Evolutionary conservation across 2,113 vertebrate species (phyloP).

Genomic region (Eira barbara): DNA sequence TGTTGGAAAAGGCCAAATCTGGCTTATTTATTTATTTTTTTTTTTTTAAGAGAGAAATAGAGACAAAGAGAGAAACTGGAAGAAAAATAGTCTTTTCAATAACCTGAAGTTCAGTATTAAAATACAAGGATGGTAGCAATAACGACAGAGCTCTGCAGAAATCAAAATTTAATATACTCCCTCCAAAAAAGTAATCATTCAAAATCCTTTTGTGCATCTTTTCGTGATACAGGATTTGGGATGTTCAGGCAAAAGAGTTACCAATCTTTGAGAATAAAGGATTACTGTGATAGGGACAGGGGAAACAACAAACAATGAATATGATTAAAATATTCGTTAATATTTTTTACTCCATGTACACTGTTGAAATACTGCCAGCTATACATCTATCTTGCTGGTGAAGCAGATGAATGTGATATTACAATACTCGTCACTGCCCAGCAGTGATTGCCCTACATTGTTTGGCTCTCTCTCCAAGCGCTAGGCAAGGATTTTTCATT

Average conservation of each 20-base stretch:
- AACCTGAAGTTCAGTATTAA: not conserved
- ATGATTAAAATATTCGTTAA: conserved; percentile 5
- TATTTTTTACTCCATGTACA: not conserved
- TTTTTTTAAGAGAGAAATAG: not conserved
- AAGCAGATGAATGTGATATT: not conserved
- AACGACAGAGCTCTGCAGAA: not conserved
- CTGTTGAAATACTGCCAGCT: not conserved
- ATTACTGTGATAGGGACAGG: not conserved
- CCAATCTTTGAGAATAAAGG: not conserved
- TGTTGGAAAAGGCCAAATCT: not conserved
- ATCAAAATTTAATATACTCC: conserved; percentile 14
- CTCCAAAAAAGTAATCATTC: not conserved
- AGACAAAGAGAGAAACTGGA: not conserved
- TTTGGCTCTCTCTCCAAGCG: conserved; percentile 11
- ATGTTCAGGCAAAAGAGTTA: not conserved
- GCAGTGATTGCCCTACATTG: not conserved
- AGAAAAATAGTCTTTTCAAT: not conserved
- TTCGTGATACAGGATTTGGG: conserved; percentile 6
- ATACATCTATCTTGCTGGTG: not conserved
- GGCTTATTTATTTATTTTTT: too few relatives aligned
- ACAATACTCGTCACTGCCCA: not conserved
- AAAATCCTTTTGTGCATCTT: not conserved
- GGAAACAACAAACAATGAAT: not conserved
- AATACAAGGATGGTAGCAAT: not conserved
- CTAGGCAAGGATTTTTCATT: conserved; percentile 63